A percentile compares a stretch with the other conserved stretches of the same genome.
These are phyloP conservation scores for Dicyrtomina minuta DNA, from an alignment of 2,888 invertebrate genomes.

Conservation along the genomic window DNA sequence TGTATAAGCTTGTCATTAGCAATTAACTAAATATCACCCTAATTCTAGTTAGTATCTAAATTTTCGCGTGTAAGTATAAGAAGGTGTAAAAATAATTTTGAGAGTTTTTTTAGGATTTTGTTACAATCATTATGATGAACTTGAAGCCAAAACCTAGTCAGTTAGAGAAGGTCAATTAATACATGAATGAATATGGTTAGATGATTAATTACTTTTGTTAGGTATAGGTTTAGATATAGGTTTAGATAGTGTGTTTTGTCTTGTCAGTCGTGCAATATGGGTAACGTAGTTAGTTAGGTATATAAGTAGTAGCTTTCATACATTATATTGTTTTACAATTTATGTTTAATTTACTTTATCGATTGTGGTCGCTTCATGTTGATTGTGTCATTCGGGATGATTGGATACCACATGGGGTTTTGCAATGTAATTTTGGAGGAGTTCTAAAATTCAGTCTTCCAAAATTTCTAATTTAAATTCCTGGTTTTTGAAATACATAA, in stretches of 20 bases:
- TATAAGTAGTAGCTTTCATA: not conserved
- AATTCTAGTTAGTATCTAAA: not conserved
- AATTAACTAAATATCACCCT: not conserved
- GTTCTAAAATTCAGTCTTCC: too few relatives aligned
- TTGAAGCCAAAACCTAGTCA: constrained; percentile 20
- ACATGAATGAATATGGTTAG: too few relatives aligned
- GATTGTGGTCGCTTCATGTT: not conserved
- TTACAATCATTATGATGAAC: constrained; percentile 19
- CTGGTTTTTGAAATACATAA: too few relatives aligned
- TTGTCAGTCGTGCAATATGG: not conserved
- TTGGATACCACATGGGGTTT: too few relatives aligned
- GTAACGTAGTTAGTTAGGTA: not conserved
- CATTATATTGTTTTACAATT: not conserved
- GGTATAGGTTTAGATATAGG: not conserved
- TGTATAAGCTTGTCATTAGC: not conserved
- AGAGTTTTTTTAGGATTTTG: constrained; percentile 1
- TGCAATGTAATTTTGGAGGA: too few relatives aligned
- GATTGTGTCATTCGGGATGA: too few relatives aligned
- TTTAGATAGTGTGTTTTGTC: not conserved
- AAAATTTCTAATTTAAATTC: too few relatives aligned
- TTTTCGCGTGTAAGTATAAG: not conserved
- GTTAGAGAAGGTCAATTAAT: too few relatives aligned
- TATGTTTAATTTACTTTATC: not conserved
- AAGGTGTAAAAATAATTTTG: not conserved
- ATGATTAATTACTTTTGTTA: too few relatives aligned